Percentiles rank a stretch among this genome's conserved stretches.
Evolutionary conservation across 2,888 invertebrate genomes (phyloP).

Genomic region (Galeopsomyia nigrocyanea): DNA sequence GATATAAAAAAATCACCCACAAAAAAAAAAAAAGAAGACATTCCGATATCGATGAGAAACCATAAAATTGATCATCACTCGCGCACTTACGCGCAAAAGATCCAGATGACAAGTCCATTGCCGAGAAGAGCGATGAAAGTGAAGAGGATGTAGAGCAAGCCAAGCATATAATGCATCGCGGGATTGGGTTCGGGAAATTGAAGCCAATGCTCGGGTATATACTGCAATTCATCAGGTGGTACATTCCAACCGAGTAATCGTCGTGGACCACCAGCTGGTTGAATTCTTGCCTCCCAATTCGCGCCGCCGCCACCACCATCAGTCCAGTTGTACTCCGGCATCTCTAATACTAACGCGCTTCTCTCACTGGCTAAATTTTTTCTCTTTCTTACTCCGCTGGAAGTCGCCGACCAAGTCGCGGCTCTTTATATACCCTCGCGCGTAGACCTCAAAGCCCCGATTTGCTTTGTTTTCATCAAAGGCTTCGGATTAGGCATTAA

Average conservation of each 20-base stretch:
- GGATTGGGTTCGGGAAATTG: slow-evolving; percentile 84
- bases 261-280: slow-evolving; percentile 62
- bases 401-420: neutral
- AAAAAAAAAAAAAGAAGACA: no score
- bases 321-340: slow-evolving; percentile 50
- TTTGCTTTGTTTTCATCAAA: slow-evolving; percentile 44
- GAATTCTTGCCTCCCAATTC: slow-evolving; percentile 62
- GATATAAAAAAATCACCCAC: no score
- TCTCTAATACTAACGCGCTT: no score
- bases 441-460: slow-evolving; percentile 44
- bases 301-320: slow-evolving; percentile 15
- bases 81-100: slow-evolving; percentile 81
- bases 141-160: slow-evolving; percentile 82
- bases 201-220: slow-evolving; percentile 83
- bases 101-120: slow-evolving; percentile 88
- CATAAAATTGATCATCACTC: no score
- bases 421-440: slow-evolving; percentile 43
- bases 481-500: slow-evolving; percentile 62
- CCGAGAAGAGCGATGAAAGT: slow-evolving; percentile 81
- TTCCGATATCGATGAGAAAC: no score
- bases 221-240: slow-evolving; percentile 80
- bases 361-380: no score
- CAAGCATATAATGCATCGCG: slow-evolving; percentile 84
- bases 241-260: slow-evolving; percentile 83
- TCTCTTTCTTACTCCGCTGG: neutral